These are phyloP conservation scores for Microcaecilia unicolor DNA, from an alignment of 2,797 vertebrate genomes.

Conservation along the genomic window DNA sequence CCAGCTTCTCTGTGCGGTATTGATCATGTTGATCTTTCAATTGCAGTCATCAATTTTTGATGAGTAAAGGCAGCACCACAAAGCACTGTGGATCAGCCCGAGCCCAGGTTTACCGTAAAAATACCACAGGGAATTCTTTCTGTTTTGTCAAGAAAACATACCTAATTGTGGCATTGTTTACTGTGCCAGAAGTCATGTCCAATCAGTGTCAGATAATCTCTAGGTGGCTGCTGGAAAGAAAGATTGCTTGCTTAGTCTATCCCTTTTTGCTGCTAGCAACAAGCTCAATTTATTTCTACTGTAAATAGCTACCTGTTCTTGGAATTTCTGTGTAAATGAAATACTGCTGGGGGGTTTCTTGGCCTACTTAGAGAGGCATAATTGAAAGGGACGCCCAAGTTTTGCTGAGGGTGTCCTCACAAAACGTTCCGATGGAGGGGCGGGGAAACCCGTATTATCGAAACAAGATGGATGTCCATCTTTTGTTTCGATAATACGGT, in stretches of 20 bases:
- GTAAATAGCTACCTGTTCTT: slow-evolving; percentile 5
- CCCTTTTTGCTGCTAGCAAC: slow-evolving; percentile 8
- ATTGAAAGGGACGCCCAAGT: too few species aligned
- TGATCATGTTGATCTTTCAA: not conserved
- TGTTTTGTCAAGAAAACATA: slow-evolving; percentile 24
- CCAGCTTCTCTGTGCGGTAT: not conserved
- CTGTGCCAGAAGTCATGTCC: slow-evolving; percentile 14
- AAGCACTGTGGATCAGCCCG: slow-evolving; percentile 7
- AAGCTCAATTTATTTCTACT: slow-evolving; percentile 13
- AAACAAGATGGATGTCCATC: too few species aligned
- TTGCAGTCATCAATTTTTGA: slow-evolving; percentile 15
- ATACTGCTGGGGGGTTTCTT: not conserved
- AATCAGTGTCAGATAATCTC: slow-evolving; percentile 25
- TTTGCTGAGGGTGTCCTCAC: too few species aligned
- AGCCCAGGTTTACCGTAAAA: slow-evolving; percentile 8
- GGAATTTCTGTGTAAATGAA: slow-evolving; percentile 19
- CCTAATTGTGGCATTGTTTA: slow-evolving; percentile 24
- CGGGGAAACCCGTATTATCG: too few species aligned
- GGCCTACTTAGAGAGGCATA: slow-evolving; percentile 20
- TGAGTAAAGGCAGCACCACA: slow-evolving; percentile 1
- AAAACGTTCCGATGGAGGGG: too few species aligned
- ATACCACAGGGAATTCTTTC: not conserved
- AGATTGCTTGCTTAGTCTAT: slow-evolving; percentile 7
- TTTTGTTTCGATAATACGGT: too few species aligned
- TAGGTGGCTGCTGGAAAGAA: slow-evolving; percentile 1